Percentiles rank a stretch among this genome's conserved stretches.
Evolutionary conservation across 2,113 vertebrate genomes (phyloP).

Genomic region (Neogobius melanostomus): DNA sequence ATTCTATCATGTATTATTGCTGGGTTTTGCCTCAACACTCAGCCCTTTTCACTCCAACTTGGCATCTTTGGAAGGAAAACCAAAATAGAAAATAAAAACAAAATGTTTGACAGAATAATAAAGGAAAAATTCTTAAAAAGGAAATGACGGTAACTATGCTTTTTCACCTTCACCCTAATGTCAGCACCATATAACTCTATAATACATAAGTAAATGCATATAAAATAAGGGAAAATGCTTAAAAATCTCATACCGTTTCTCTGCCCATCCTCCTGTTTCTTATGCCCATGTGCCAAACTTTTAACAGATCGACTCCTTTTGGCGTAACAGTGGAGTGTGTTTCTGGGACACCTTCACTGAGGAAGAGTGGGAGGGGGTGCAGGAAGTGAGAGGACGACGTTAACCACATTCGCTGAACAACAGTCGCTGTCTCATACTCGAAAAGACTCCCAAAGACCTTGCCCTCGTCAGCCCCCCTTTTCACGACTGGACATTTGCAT

Average conservation of each 20-base stretch:
- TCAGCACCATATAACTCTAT: background rate
- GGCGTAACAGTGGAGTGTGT: slow-evolving; percentile 27
- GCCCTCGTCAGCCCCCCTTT: slow-evolving; percentile 26
- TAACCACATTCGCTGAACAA: slow-evolving; percentile 9
- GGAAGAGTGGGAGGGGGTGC: slow-evolving; percentile 49
- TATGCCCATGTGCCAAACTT: slow-evolving; percentile 24
- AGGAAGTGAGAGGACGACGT: slow-evolving; percentile 47
- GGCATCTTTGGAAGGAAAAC: too few relatives aligned
- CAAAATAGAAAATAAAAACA: too few relatives aligned
- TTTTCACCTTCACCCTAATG: background rate
- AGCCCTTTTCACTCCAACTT: too few relatives aligned
- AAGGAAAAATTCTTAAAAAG: too few relatives aligned
- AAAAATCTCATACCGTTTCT: slow-evolving; percentile 64
- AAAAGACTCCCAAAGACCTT: slow-evolving; percentile 27
- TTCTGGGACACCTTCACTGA: slow-evolving; percentile 52
- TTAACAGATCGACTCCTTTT: slow-evolving; percentile 9
- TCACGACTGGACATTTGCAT: slow-evolving; percentile 65
- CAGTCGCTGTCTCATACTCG: background rate
- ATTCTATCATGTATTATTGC: too few relatives aligned
- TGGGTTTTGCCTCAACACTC: too few relatives aligned
- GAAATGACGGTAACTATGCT: background rate
- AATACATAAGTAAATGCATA: slow-evolving; percentile 19
- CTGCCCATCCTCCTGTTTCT: slow-evolving; percentile 45
- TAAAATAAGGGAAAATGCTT: slow-evolving; percentile 29
- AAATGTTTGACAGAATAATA: too few relatives aligned